These are phyloP conservation scores for Ctenicera cuprea DNA, from an alignment of 2,888 invertebrate genomes.

Conservation along the genomic window DNA sequence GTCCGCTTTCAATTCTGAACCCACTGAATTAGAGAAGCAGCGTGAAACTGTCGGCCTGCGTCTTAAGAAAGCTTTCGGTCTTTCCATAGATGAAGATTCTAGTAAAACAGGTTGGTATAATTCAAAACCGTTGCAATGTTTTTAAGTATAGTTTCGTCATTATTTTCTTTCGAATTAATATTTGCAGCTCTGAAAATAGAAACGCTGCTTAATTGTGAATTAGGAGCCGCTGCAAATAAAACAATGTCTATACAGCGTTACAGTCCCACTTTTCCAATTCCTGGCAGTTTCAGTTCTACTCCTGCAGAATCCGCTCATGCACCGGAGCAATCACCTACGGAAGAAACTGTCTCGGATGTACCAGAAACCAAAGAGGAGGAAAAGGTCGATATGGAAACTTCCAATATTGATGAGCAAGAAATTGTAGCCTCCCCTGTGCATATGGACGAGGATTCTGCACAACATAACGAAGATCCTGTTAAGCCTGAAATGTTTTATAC, in stretches of 20 bases:
- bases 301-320: not conserved
- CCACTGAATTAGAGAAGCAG: slow-evolving; percentile 89
- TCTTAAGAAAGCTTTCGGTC: slow-evolving; percentile 87
- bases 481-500: slow-evolving; percentile 68
- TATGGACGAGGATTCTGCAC: not conserved
- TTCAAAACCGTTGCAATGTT: slow-evolving; percentile 13
- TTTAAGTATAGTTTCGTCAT: slow-evolving; percentile 22
- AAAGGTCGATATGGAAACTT: not conserved
- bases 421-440: not conserved
- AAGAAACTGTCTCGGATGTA: slow-evolving; percentile 6
- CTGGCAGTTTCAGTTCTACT: slow-evolving; percentile 61
- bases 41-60: slow-evolving; percentile 92
- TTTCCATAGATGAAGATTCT: slow-evolving; percentile 81
- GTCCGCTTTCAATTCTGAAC: slow-evolving; percentile 86
- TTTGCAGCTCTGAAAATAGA: slow-evolving; percentile 67
- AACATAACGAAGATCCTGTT: not conserved
- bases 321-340: slow-evolving; percentile 11
- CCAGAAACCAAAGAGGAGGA: slow-evolving; percentile 44
- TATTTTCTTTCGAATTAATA: slow-evolving; percentile 29
- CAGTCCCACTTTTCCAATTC: slow-evolving; percentile 67
- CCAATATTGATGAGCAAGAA: not conserved
- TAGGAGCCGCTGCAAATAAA: slow-evolving; percentile 57
- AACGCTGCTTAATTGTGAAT: slow-evolving; percentile 67
- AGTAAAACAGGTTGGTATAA: slow-evolving; percentile 72
- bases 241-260: slow-evolving; percentile 60